Percentiles rank a stretch among this genome's conserved stretches.
phyloP scores from a whole-genome alignment of 2,888 invertebrate genomes.

The Limnephilus lunatus region DNA sequence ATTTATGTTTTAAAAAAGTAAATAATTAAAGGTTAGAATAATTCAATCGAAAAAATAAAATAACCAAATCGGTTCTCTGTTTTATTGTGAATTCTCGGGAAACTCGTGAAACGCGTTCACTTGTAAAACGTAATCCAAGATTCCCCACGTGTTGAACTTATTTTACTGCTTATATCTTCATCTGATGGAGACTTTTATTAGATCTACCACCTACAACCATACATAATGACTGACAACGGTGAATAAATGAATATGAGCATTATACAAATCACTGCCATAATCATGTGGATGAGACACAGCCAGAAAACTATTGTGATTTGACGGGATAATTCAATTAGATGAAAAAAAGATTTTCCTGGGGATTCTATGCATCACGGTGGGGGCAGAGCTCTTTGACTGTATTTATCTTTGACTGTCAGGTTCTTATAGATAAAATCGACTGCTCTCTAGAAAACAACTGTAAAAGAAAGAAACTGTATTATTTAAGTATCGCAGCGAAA shows the following conservation, averaged over 20 bases:
- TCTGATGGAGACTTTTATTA: conserved; percentile 12
- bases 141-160: not conserved
- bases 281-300: not conserved
- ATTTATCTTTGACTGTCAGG: not conserved
- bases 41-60: not conserved
- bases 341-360: not conserved
- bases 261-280: conserved; percentile 18
- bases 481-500: too few species aligned
- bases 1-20: not conserved
- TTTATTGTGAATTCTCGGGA: not conserved
- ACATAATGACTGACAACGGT: not conserved
- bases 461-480: not conserved
- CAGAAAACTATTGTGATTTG: not conserved
- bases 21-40: not conserved
- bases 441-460: not conserved
- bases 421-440: not conserved
- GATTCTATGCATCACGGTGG: not conserved
- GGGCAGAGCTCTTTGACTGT: not conserved
- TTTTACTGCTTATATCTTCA: conserved; percentile 23
- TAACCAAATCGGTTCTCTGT: not conserved
- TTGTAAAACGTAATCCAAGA: not conserved
- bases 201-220: not conserved
- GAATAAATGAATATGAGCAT: conserved; percentile 25
- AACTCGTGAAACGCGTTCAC: not conserved
- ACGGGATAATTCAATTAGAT: not conserved